A percentile compares a stretch with the other conserved stretches of the same genome.
phyloP scores from a whole-genome alignment of 1,140 invertebrate genomes.

The Drosophila teissieri region DNA sequence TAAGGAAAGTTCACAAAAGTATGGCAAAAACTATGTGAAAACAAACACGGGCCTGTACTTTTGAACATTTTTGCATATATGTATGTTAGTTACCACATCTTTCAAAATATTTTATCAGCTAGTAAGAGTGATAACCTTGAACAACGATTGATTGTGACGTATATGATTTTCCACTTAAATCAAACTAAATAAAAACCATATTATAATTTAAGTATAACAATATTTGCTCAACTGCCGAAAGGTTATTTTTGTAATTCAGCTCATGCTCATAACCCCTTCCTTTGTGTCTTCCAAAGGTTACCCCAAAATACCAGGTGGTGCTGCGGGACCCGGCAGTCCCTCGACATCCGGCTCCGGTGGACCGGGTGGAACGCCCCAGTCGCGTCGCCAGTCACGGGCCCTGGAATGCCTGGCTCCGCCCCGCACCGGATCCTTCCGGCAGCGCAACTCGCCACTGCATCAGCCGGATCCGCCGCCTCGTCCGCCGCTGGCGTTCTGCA shows the following conservation, averaged over 20 bases:
- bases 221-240: neutral
- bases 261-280: neutral
- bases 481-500: conserved; percentile 89
- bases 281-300: conserved; percentile 58
- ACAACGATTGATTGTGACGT: too few relatives aligned
- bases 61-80: too few relatives aligned
- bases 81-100: too few relatives aligned
- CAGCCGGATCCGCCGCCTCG: conserved; percentile 86
- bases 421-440: conserved; percentile 87
- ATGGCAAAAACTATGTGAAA: neutral
- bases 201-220: neutral
- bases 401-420: conserved; percentile 87
- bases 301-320: conserved; percentile 85
- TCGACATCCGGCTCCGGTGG: conserved; percentile 41
- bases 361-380: conserved; percentile 57
- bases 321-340: conserved; percentile 77
- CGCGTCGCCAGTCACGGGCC: conserved; percentile 85
- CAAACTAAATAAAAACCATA: neutral
- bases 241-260: neutral
- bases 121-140: too few relatives aligned
- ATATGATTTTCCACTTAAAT: too few relatives aligned
- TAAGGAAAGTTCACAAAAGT: neutral
- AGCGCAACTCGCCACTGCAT: conserved; percentile 79
- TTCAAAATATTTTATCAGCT: too few relatives aligned
- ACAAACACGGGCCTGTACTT: neutral